phyloP scores from a whole-genome alignment of 2,797 vertebrate species.

The Acanthurus lineatus region DNA sequence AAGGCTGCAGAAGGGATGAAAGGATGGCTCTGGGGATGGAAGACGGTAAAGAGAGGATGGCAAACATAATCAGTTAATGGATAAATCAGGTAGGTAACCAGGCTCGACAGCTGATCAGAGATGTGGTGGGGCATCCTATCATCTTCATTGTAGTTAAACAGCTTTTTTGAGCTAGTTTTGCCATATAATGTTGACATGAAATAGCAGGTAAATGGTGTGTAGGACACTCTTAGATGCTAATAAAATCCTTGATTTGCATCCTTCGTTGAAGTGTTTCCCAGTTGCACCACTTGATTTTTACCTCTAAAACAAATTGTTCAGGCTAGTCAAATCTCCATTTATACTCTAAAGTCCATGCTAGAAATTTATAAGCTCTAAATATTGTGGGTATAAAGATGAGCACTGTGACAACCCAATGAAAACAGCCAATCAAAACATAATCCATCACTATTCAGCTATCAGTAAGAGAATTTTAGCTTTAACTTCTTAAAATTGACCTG shows the following conservation, averaged over 20 bases:
- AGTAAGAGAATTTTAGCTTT: no score
- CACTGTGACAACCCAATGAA: no score
- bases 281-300: background rate
- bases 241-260: conserved; percentile 3
- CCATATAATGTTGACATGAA: background rate
- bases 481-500: no score
- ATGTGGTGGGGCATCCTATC: background rate
- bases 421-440: background rate
- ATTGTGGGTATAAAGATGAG: background rate
- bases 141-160: no score
- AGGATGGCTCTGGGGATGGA: no score
- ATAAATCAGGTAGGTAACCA: no score
- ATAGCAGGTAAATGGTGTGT: background rate
- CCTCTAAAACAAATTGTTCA: background rate
- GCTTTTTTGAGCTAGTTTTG: background rate
- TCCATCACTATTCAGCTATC: background rate
- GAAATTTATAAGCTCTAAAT: background rate
- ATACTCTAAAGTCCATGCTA: background rate
- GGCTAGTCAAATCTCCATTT: background rate
- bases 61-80: no score
- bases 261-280: background rate
- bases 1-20: no score
- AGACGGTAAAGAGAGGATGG: no score
- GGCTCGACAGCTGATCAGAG: background rate
- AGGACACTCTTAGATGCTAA: background rate